Evolutionary conservation across 2,797 vertebrate species (phyloP), one percentile per base, ranked within the genome.

Genomic region (Pelodytes ibericus): DNA sequence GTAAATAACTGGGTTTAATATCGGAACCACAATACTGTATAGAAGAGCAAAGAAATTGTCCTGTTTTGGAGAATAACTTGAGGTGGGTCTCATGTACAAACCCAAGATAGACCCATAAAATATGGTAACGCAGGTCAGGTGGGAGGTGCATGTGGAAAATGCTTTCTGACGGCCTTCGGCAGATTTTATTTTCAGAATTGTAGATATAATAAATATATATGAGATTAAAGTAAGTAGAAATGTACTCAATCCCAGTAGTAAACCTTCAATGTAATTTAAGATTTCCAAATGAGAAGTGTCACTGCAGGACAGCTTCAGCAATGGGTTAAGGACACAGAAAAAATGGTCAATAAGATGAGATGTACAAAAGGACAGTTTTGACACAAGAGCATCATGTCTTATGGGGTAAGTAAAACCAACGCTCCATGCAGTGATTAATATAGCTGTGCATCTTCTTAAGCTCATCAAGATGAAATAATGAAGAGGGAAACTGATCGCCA

Each of bases 51-150:
- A 47, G 16, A 47, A 47, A 10, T 47, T 47, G 44, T 74, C 61
- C 10, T 41, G 31, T 20, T 30, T 53, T 39, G 31, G 71, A 3
- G 41, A 39, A 36, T 65, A 74, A 3, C 11, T 57, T 20, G 61
- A 41, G n/a, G 61, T 29, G 2, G 71, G 71, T n/a, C 60, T 74
- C 49, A 74, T 65, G n/a, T 74, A 74, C 31, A 74, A 60, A 33
- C 63, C 59, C 1, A 66, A 22, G 2, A 66, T 20, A 16, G 72
- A 66, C 11, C 61, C 49, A 47, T 74, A 74, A 51, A 41, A 66
- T 3, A 74, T 66, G 9, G 2, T 24, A 1, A 66, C 49, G 47
- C 62, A 74, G 1, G 72, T 66, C n/a, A 74, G 2, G 8, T 74
- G 72, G 33, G 72, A 56, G 1, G 51, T 9, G 25, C 72, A 74